Base-by-base conservation (phyloP, 2,888 invertebrate species). In the Diogma glabrata region DNA sequence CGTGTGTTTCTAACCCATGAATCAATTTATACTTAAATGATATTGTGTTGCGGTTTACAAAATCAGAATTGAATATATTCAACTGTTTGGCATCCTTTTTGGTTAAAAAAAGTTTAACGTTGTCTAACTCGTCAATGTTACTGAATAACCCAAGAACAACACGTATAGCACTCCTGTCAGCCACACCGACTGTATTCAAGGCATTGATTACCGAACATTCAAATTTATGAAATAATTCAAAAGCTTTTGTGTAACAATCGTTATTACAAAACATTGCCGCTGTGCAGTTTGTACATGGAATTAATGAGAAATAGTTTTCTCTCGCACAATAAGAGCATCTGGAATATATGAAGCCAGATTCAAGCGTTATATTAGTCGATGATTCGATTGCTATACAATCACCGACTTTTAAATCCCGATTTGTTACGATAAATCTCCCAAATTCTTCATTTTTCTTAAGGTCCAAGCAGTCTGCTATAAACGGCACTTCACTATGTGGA, bases 311-410 rank as follows among this genome's bases (percentile, higher is more conserved):
- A 51, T 60, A 63, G 49, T 66, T 66, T 57, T 69, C 69, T 56
- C 58, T 60, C 52, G 66, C 65, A 53, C 69, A 70, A 49, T 66
- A 66, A 46, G 66, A 63, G 55, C 70, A 70, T n/a, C 69, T 62
- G 47, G 65, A 65, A 40, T 67, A 70, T n/a, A n/a, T n/a, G n/a
- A n/a, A n/a, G n/a, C n/a, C n/a, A n/a, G n/a, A n/a, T n/a, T n/a
- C n/a, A n/a, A n/a, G n/a, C n/a, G n/a, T n/a, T n/a, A n/a, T n/a
- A 63, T 64, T 64, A 4, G 23, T 14, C 0, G 91, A 85, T 52
- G 81, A 74, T 67, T 94, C 94, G 45, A 83, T 71, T 2, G 79
- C 81, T 28, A 94, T 64, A 6, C 90, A 69, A 64, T 91, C 88
- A 46, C 88, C 88, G 1, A 84, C 78, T 56, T 71, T 64, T 52